phyloP scores from a whole-genome alignment of 2,797 vertebrate genomes.

The Typhlichthys eigenmanni region DNA sequence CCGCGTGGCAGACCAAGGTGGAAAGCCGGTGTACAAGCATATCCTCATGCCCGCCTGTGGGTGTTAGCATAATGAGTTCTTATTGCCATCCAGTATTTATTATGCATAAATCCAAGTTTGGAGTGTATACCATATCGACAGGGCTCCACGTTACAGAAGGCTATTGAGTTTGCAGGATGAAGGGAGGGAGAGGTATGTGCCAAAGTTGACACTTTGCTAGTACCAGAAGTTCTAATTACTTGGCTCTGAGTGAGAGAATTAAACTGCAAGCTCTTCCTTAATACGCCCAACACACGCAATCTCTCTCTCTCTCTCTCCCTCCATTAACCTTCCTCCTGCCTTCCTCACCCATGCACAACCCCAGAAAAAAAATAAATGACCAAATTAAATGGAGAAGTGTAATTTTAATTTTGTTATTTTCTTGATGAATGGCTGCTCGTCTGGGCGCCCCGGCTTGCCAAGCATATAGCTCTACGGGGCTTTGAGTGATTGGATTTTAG shows the following conservation, averaged over 20 bases:
- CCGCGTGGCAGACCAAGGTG: constrained; percentile 47
- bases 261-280: constrained; percentile 25
- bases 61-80: constrained; percentile 73
- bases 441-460: constrained; percentile 59
- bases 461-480: constrained; percentile 63
- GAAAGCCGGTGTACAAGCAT: constrained; percentile 57
- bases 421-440: constrained; percentile 76
- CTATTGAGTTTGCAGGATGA: constrained; percentile 27
- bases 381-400: constrained; percentile 79
- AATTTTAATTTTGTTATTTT: constrained; percentile 83
- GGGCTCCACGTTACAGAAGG: constrained; percentile 12
- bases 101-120: constrained; percentile 68
- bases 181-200: constrained; percentile 12
- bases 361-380: constrained; percentile 75
- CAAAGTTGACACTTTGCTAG: constrained; percentile 49
- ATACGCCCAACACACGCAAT: not conserved
- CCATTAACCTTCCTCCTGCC: constrained; percentile 35
- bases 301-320: constrained; percentile 8
- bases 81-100: constrained; percentile 70
- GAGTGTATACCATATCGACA: constrained; percentile 62
- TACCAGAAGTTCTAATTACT: constrained; percentile 69
- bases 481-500: constrained; percentile 79
- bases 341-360: constrained; percentile 28
- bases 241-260: constrained; percentile 52
- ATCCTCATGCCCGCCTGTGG: constrained; percentile 60